Conservation (phyloP, 2,888 invertebrate genomes). For the Ichneumon xanthorius region DNA sequence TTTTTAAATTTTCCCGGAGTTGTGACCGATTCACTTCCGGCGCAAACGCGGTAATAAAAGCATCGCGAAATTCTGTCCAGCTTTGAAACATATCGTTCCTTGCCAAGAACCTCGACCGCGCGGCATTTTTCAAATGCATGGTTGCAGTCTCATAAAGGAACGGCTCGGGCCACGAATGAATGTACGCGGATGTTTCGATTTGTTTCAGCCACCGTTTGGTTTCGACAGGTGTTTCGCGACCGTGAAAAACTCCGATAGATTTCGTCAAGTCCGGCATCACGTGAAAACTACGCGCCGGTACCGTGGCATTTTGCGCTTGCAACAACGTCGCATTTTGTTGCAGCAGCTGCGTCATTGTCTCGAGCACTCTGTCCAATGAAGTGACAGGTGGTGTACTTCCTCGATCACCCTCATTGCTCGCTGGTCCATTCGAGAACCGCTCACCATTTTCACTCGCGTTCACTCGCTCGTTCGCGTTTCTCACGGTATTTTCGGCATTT, state of each 20-base stretch:
- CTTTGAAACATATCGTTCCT: conserved; percentile 33
- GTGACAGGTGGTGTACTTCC: not conserved
- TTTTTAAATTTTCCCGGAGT: conserved; percentile 53
- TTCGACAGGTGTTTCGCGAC: conserved; percentile 44
- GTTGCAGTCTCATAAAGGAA: conserved; percentile 51
- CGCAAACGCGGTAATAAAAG: conserved; percentile 44
- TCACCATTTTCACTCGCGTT: not conserved
- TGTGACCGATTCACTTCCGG: conserved; percentile 35
- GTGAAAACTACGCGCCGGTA: conserved; percentile 7
- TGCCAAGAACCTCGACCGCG: conserved; percentile 41
- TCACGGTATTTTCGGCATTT: not conserved
- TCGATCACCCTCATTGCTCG: not conserved
- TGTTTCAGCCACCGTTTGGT: conserved; percentile 55
- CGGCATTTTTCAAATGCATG: conserved; percentile 48
- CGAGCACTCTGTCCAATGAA: not conserved
- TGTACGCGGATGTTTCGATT: conserved; percentile 50
- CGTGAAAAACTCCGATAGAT: conserved; percentile 47
- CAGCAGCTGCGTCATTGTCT: not conserved
- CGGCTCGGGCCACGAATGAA: conserved; percentile 57
- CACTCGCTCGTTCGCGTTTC: not conserved
- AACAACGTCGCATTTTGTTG: conserved; percentile 18
- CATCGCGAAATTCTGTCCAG: conserved; percentile 35
- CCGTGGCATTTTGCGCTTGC: not conserved
- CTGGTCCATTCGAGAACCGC: not conserved
- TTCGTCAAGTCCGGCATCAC: conserved; percentile 66